Conservation (phyloP, 1,140 invertebrate genomes). For the Triops longicaudatus region DNA sequence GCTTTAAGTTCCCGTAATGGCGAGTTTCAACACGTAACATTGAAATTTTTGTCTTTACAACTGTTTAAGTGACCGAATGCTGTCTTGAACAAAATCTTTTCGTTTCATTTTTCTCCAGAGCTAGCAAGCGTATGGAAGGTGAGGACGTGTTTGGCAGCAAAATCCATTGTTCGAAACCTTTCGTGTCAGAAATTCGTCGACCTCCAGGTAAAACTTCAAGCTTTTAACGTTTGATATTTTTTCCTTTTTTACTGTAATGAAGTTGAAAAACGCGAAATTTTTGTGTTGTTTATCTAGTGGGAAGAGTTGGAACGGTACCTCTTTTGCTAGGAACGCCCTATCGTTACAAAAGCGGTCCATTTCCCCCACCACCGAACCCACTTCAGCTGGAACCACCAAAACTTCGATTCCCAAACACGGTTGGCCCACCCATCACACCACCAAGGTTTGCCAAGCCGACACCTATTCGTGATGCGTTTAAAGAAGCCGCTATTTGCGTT, state of each 20-base stretch:
- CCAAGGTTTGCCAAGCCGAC: background rate
- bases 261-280: no score
- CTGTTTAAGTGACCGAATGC: background rate
- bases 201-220: background rate
- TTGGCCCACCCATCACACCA: background rate
- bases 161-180: constrained; percentile 49
- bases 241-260: no score
- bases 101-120: constrained; percentile 47
- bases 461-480: constrained; percentile 7
- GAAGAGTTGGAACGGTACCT: background rate
- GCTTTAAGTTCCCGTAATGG: constrained; percentile 9
- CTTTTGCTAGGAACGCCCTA: constrained; percentile 17
- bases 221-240: no score
- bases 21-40: no score
- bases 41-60: no score
- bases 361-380: constrained; percentile 27
- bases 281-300: background rate
- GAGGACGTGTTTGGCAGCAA: constrained; percentile 71
- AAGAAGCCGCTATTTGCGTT: constrained; percentile 17
- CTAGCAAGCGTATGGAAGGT: constrained; percentile 73
- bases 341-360: constrained; percentile 19
- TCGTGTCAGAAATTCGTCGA: constrained; percentile 18
- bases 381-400: constrained; percentile 18
- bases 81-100: constrained; percentile 30
- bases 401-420: background rate